Percentiles rank a stretch among this genome's conserved stretches.
Conservation (phyloP, 2,888 invertebrate genomes). For the Melipona beecheii region DNA sequence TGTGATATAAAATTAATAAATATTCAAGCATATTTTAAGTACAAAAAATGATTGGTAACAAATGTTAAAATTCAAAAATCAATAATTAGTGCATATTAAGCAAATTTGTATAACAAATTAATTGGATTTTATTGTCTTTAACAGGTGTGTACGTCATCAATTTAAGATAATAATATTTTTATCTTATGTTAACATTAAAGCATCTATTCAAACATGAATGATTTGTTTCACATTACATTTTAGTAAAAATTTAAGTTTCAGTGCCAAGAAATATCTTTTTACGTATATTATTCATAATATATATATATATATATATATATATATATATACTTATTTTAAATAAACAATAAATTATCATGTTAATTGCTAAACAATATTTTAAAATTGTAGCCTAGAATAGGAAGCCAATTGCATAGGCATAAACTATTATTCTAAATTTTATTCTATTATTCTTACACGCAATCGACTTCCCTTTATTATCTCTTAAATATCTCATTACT, state of each 20-base stretch:
- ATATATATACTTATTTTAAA: slow-evolving; percentile 23
- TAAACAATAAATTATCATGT: slow-evolving; percentile 35
- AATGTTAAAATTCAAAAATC: slow-evolving; percentile 37
- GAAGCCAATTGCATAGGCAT: slow-evolving; percentile 65
- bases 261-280: slow-evolving; percentile 32
- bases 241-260: slow-evolving; percentile 28
- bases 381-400: slow-evolving; percentile 56
- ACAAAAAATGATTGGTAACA: slow-evolving; percentile 43
- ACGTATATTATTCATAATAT: slow-evolving; percentile 19
- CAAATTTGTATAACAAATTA: slow-evolving; percentile 26
- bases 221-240: slow-evolving; percentile 19
- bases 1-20: slow-evolving; percentile 24
- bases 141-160: slow-evolving; percentile 1
- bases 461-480: slow-evolving; percentile 59
- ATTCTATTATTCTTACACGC: slow-evolving; percentile 58
- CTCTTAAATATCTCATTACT: slow-evolving; percentile 54
- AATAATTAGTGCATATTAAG: slow-evolving; percentile 37
- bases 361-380: slow-evolving; percentile 22
- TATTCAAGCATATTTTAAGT: slow-evolving; percentile 39
- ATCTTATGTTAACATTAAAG: slow-evolving; percentile 18
- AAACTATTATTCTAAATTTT: slow-evolving; percentile 52
- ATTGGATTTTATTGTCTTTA: slow-evolving; percentile 9
- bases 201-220: slow-evolving; percentile 17
- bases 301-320: background rate
- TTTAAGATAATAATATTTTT: slow-evolving; percentile 12